Evolutionary conservation across 2,797 vertebrate species (phyloP).

Genomic region (Onychomys arenicola): DNA sequence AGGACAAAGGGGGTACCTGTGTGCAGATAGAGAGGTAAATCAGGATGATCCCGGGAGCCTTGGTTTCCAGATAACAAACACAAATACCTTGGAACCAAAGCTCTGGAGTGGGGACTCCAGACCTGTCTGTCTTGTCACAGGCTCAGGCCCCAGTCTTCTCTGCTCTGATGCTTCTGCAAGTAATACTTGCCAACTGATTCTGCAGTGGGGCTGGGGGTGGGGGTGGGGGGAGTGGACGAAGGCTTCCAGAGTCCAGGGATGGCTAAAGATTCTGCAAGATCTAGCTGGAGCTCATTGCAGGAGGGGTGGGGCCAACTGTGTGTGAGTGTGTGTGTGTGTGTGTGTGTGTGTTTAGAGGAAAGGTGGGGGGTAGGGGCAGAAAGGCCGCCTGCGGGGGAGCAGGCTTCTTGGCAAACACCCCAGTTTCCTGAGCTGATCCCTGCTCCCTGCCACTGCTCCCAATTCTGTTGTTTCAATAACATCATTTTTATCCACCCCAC

Average conservation of each 20-base stretch:
- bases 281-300: constrained; percentile 61
- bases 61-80: background rate
- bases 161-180: background rate
- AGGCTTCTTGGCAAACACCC: constrained; percentile 84
- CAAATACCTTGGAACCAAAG: background rate
- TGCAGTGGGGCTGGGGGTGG: background rate
- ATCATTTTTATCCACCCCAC: constrained; percentile 85
- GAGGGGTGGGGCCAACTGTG: constrained; percentile 75
- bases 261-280: constrained; percentile 66
- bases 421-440: constrained; percentile 85
- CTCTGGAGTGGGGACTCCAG: background rate
- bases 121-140: background rate
- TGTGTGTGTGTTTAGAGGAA: constrained; percentile 81
- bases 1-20: background rate
- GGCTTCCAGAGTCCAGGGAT: constrained; percentile 30
- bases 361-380: constrained; percentile 82
- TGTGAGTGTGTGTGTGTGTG: constrained; percentile 73
- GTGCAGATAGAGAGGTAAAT: background rate
- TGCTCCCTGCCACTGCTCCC: constrained; percentile 83
- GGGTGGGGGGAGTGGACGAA: background rate
- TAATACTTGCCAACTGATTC: background rate
- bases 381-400: constrained; percentile 83
- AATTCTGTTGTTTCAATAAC: constrained; percentile 86
- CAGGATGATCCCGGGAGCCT: background rate
- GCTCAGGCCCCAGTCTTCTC: background rate